Base-by-base conservation (phyloP, 2,888 invertebrate genomes). In the Archips xylosteana region DNA sequence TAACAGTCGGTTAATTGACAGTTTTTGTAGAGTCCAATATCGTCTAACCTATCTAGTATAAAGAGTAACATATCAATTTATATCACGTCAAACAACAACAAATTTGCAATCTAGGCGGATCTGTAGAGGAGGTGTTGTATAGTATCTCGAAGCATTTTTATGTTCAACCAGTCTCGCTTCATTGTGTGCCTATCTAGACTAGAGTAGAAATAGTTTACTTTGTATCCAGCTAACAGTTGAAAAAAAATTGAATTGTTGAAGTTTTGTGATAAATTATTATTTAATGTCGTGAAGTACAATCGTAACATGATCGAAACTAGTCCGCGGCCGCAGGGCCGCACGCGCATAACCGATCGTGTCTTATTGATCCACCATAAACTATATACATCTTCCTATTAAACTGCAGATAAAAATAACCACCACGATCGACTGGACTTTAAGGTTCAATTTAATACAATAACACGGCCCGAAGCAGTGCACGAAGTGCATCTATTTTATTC, bases 301-400 rank as follows among this genome's bases (percentile, higher is more conserved):
- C 36, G 10, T 54, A 54, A 54, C 54, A 54, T 23, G 49, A 49
- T 54, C 54, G 45, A 49, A 62, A 72, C 67, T n/a, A 59, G 9
- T 54, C 15, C 15, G 15, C 71, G 15, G 15, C 71, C n/a, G 45
- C 54, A n/a, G 54, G 61, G 67, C 67, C 13, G 66, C 67, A 72
- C 62, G 62, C 61, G 49, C 68, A 32, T 3, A 32, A 34, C 47
- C 42, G 54, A 54, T 61, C 39, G 15, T 23, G 68, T 47, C 59
- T 69, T 69, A 69, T 69, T 42, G 57, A 42, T 73, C 49, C 59
- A 64, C 68, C 54, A 63, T 73, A 69, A 73, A 63, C 51, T 49
- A 73, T 49, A 73, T 69, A 64, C 13, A 64, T 73, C 68, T 65
- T 57, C 68, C 73, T 62, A 69, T 73, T 73, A 69, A 73, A 39